Evolutionary conservation across 2,888 invertebrate genomes (phyloP).

Genomic region (Mechanitis messenoides): DNA sequence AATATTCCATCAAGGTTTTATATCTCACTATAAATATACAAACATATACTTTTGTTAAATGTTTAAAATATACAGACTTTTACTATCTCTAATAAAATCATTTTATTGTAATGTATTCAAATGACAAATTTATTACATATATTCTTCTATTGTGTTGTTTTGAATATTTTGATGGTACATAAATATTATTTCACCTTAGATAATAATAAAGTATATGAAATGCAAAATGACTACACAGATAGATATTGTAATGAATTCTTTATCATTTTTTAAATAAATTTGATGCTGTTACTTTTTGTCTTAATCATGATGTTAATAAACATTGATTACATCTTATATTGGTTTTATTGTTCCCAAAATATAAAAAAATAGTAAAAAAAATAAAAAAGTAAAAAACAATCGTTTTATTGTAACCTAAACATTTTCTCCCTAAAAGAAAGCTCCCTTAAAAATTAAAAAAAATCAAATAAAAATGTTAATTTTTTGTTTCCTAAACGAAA

Average conservation of each 20-base stretch:
- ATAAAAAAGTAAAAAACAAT: too few relatives aligned
- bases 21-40: constrained; percentile 33
- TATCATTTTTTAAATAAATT: constrained; percentile 63
- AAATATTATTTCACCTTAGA: constrained; percentile 33
- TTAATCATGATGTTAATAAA: constrained; percentile 73
- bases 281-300: constrained; percentile 68
- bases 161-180: constrained; percentile 31
- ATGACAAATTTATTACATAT: constrained; percentile 32
- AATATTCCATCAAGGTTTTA: constrained; percentile 34
- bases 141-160: constrained; percentile 36
- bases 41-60: constrained; percentile 39
- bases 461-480: too few relatives aligned
- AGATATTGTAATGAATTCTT: constrained; percentile 40
- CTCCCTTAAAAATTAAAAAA: too few relatives aligned
- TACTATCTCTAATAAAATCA: constrained; percentile 36
- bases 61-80: constrained; percentile 38
- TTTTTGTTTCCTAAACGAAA: too few relatives aligned
- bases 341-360: constrained; percentile 31
- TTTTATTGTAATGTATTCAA: constrained; percentile 35
- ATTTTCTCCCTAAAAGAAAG: too few relatives aligned
- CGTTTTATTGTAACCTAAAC: too few relatives aligned
- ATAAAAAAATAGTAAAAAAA: too few relatives aligned
- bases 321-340: constrained; percentile 55
- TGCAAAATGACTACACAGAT: constrained; percentile 19
- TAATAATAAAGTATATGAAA: constrained; percentile 25